Conservation (phyloP, 2,797 vertebrate species). For the Thamnophis elegans region DNA sequence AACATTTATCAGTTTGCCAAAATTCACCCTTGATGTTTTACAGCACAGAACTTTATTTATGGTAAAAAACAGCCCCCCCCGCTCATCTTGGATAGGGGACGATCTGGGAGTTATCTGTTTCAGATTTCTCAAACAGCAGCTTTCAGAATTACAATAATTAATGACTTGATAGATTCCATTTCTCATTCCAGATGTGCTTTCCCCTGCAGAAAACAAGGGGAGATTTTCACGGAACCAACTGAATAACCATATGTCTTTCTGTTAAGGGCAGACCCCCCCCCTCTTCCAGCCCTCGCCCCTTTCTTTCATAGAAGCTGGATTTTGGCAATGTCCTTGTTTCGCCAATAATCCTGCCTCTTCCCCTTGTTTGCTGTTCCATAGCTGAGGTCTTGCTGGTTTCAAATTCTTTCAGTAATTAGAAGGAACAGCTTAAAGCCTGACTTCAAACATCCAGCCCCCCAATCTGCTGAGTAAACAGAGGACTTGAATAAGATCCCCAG, state of each 20-base stretch:
- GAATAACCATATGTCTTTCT: conserved; percentile 43
- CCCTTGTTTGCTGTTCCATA: conserved; percentile 44
- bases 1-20: neutral
- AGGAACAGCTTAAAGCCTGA: conserved; percentile 67
- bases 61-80: neutral
- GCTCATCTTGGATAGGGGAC: neutral
- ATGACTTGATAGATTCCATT: neutral
- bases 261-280: conserved; percentile 39
- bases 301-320: conserved; percentile 37
- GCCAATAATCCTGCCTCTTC: neutral
- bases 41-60: neutral
- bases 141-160: neutral
- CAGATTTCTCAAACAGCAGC: neutral
- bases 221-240: neutral
- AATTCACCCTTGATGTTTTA: neutral
- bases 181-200: neutral
- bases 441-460: conserved; percentile 66
- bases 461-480: conserved; percentile 70
- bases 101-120: neutral
- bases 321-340: conserved; percentile 54
- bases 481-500: conserved; percentile 54
- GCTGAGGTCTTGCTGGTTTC: conserved; percentile 64
- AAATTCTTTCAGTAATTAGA: conserved; percentile 64
- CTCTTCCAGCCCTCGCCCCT: conserved; percentile 6
- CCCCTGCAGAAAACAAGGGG: neutral